These are phyloP conservation scores for Carollia perspicillata DNA, from an alignment of 2,113 vertebrate genomes.

Conservation along the genomic window DNA sequence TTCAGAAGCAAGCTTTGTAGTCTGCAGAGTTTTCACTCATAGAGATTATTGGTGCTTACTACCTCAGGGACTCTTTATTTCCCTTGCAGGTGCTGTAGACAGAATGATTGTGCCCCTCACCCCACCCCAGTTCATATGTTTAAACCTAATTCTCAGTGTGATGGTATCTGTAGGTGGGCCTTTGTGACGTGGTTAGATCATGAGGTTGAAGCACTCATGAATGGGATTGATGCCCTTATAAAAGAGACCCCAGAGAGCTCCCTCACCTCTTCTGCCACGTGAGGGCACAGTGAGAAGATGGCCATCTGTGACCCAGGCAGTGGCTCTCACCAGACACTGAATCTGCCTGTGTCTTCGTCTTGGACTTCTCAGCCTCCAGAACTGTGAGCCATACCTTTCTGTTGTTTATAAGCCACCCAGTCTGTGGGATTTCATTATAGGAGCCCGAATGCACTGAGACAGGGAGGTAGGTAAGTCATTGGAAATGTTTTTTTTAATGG, in stretches of 20 bases:
- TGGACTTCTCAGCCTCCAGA: neutral
- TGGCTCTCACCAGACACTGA: neutral
- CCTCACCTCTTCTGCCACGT: neutral
- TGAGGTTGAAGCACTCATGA: neutral
- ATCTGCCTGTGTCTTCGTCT: neutral
- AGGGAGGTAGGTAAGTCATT: neutral
- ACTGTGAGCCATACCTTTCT: neutral
- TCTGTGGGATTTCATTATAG: neutral
- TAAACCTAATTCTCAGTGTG: neutral
- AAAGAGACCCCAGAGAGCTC: neutral
- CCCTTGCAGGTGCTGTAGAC: neutral
- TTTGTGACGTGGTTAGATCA: neutral
- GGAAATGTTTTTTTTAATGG: neutral
- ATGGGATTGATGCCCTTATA: neutral
- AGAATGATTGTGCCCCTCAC: neutral
- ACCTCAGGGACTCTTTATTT: neutral
- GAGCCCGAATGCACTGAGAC: neutral
- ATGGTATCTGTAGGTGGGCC: neutral
- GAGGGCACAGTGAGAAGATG: neutral
- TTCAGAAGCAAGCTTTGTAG: neutral
- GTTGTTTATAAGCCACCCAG: neutral
- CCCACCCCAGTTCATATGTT: neutral
- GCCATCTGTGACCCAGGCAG: neutral
- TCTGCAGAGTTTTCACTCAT: neutral
- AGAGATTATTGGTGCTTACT: neutral